Conservation (phyloP, 2,797 vertebrate species). For the Xenopus petersii region DNA sequence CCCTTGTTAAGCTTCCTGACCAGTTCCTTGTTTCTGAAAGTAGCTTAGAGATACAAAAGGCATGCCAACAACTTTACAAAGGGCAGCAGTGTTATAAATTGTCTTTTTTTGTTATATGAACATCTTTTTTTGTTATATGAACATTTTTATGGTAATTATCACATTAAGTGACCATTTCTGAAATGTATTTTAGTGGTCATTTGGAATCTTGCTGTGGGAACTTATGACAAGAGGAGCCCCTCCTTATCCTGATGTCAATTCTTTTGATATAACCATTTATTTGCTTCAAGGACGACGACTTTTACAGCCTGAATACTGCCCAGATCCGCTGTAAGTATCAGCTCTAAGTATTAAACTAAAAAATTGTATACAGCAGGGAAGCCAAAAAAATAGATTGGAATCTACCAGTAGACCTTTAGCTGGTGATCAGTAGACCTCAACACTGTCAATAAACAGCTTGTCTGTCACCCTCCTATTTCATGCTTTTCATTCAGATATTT, state of each 20-base stretch:
- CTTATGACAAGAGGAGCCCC: slow-evolving; percentile 97
- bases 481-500: too few relatives aligned
- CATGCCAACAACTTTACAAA: too few relatives aligned
- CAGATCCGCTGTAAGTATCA: slow-evolving; percentile 86
- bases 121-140: neutral
- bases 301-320: slow-evolving; percentile 96
- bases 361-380: too few relatives aligned
- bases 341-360: neutral
- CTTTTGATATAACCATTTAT: slow-evolving; percentile 96
- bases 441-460: too few relatives aligned
- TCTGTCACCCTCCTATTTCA: too few relatives aligned
- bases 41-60: too few relatives aligned
- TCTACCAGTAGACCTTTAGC: too few relatives aligned
- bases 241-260: slow-evolving; percentile 95
- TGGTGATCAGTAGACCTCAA: too few relatives aligned
- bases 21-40: too few relatives aligned
- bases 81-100: too few relatives aligned
- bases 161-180: neutral
- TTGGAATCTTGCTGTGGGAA: slow-evolving; percentile 95
- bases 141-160: neutral
- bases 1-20: too few relatives aligned
- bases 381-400: too few relatives aligned
- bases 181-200: slow-evolving; percentile 83
- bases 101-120: neutral
- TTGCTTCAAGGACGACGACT: slow-evolving; percentile 92